A percentile compares a stretch with the other conserved stretches of the same genome.
phyloP scores from a whole-genome alignment of 2,888 invertebrate genomes.

The Lysandra coridon region DNA sequence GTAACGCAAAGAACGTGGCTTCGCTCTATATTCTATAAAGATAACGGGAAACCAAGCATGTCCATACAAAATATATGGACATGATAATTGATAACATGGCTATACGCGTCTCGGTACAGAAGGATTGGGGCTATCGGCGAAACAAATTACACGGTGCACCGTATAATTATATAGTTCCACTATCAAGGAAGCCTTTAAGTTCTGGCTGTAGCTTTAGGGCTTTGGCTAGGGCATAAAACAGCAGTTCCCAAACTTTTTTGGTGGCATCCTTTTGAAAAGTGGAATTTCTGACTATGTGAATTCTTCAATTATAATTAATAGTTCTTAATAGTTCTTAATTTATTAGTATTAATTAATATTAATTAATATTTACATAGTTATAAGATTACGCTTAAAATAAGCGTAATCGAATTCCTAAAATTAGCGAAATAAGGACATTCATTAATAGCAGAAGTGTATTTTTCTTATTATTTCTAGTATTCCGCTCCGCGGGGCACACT shows the following conservation, averaged over 20 bases:
- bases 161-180: background rate
- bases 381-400: too few species aligned
- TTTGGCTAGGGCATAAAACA: background rate
- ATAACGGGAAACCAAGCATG: slow-evolving; percentile 15
- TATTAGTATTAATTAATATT: too few species aligned
- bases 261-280: too few species aligned
- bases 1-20: background rate
- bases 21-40: background rate
- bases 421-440: too few species aligned
- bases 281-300: too few species aligned
- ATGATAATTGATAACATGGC: background rate
- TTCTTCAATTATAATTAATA: too few species aligned
- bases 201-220: background rate
- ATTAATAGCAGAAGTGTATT: too few species aligned
- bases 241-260: background rate
- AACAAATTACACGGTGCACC: background rate
- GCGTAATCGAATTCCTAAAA: too few species aligned
- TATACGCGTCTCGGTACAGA: background rate
- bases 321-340: too few species aligned
- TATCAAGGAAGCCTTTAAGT: slow-evolving; percentile 5
- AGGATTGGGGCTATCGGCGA: slow-evolving; percentile 1
- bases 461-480: too few species aligned
- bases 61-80: slow-evolving; percentile 2
- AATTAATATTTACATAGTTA: too few species aligned
- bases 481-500: too few species aligned